Evolutionary conservation across 1,140 invertebrate genomes (phyloP).

Genomic region (Augochlora pura): DNA sequence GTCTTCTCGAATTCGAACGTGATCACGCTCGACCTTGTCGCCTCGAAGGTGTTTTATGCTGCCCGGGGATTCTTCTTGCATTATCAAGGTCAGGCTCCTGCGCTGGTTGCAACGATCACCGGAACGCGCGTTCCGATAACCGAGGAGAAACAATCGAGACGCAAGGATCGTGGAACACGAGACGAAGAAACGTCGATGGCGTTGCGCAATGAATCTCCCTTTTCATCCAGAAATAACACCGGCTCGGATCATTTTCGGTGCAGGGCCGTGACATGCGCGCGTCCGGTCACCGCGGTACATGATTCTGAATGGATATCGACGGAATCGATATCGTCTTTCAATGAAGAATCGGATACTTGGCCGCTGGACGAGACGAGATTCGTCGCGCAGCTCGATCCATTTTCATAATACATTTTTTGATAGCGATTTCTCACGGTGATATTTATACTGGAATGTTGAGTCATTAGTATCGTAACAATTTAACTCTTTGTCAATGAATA

Average conservation of each 20-base stretch:
- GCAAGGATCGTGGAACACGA: slow-evolving; percentile 10
- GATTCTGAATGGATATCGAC: background rate
- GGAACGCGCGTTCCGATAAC: too few relatives aligned
- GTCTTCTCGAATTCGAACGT: slow-evolving; percentile 74
- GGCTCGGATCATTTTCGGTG: background rate
- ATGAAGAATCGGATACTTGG: background rate
- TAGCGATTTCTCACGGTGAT: too few relatives aligned
- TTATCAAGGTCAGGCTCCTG: slow-evolving; percentile 73
- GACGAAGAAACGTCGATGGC: background rate
- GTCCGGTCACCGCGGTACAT: background rate
- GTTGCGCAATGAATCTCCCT: slow-evolving; percentile 14
- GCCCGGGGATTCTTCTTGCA: slow-evolving; percentile 77
- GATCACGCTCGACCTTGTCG: slow-evolving; percentile 75
- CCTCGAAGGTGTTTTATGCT: slow-evolving; percentile 68
- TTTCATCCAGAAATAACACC: slow-evolving; percentile 29
- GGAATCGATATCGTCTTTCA: background rate
- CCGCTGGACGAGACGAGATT: too few relatives aligned
- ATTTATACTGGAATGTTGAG: too few relatives aligned
- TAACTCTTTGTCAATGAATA: too few relatives aligned
- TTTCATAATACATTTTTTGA: too few relatives aligned
- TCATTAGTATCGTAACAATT: too few relatives aligned
- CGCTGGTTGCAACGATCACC: background rate
- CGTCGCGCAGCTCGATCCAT: too few relatives aligned
- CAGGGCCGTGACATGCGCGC: background rate
- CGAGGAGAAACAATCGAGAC: slow-evolving; percentile 1